Percentiles rank a stretch among this genome's conserved stretches.
These are phyloP conservation scores for Grallaria varia DNA, from an alignment of 2,113 vertebrate genomes.

Conservation along the genomic window DNA sequence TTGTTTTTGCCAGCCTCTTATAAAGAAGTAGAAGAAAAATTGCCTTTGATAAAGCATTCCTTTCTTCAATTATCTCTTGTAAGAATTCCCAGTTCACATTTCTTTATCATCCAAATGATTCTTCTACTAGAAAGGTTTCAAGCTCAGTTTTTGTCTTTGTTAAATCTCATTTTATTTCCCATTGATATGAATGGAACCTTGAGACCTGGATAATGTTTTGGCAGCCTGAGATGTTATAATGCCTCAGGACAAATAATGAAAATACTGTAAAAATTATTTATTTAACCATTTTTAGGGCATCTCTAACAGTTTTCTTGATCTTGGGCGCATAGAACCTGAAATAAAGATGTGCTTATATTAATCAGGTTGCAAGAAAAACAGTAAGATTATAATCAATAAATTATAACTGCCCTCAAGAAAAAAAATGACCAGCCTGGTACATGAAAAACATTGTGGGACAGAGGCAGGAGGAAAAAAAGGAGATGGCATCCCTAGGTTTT, in stretches of 20 bases:
- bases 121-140: not conserved
- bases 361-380: not conserved
- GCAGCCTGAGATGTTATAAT: not conserved
- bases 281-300: not conserved
- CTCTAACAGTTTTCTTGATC: not conserved
- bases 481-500: not conserved
- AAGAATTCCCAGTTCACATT: slow-evolving; percentile 9
- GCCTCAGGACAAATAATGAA: not conserved
- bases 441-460: not conserved
- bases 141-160: not conserved
- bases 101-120: slow-evolving; percentile 5
- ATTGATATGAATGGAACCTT: not conserved
- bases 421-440: not conserved
- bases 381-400: not conserved
- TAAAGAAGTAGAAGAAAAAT: not conserved
- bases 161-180: not conserved
- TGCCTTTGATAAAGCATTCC: not conserved
- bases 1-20: not conserved
- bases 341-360: not conserved
- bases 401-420: not conserved
- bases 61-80: slow-evolving; percentile 14
- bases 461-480: not conserved
- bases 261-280: not conserved
- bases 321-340: not conserved
- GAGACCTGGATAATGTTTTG: not conserved